phyloP scores from a whole-genome alignment of 2,113 vertebrate genomes.

The Puffinus mauretanicus region DNA sequence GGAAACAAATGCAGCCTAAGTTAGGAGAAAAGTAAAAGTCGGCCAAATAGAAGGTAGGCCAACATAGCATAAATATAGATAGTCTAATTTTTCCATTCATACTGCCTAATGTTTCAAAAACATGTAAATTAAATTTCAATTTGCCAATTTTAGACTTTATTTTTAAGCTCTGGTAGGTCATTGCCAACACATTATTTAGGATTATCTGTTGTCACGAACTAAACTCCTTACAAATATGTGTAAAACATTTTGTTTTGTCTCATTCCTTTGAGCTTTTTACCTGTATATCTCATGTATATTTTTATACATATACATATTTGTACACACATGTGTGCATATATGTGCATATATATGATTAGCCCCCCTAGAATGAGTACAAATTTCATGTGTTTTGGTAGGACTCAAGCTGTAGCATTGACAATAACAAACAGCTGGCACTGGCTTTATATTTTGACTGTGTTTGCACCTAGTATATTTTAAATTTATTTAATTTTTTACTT shows the following conservation, averaged over 20 bases:
- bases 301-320: background rate
- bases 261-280: background rate
- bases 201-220: background rate
- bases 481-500: background rate
- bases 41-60: background rate
- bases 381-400: background rate
- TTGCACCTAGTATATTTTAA: background rate
- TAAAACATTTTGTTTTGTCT: background rate
- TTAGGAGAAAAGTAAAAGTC: background rate
- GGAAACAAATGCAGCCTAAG: constrained; percentile 14
- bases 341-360: background rate
- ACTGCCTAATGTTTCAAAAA: background rate
- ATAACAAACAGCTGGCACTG: background rate
- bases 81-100: background rate
- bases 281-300: background rate
- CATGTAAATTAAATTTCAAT: background rate
- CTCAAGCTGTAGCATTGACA: background rate
- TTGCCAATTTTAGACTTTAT: background rate
- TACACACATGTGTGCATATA: fast-evolving
- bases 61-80: background rate
- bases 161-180: background rate
- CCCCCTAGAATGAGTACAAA: background rate
- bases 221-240: background rate
- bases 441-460: background rate
- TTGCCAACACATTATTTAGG: fast-evolving